phyloP scores from a whole-genome alignment of 2,113 vertebrate species.

The Todiramphus saurophagus region DNA sequence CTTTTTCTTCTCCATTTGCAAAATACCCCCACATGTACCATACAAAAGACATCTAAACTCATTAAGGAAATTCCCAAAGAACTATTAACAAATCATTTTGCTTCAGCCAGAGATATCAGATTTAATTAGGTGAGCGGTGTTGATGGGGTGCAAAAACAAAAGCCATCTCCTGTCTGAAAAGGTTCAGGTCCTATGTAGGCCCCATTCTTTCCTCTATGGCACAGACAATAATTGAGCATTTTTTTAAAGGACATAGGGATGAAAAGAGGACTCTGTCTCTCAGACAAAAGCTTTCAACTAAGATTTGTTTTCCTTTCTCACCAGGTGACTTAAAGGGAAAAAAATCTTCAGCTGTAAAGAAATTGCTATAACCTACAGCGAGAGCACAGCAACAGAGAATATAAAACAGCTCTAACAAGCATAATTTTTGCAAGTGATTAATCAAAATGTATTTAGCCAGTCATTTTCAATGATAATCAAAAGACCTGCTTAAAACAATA shows the following conservation, averaged over 20 bases:
- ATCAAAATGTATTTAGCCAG: conserved; percentile 78
- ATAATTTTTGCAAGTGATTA: conserved; percentile 78
- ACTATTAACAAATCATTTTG: conserved; percentile 91
- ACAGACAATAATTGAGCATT: conserved; percentile 91
- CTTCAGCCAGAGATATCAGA: conserved; percentile 90
- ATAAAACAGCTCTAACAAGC: conserved; percentile 79
- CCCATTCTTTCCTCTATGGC: conserved; percentile 80
- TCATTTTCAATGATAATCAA: conserved; percentile 77
- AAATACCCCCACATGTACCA: conserved; percentile 80
- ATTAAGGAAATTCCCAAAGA: conserved; percentile 96
- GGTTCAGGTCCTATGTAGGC: conserved; percentile 87
- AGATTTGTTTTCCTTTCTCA: conserved; percentile 83
- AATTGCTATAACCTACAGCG: conserved; percentile 71
- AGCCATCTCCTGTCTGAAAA: conserved; percentile 89
- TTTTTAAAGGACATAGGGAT: conserved; percentile 75
- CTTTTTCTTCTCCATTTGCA: conserved; percentile 78
- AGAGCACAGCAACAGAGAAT: conserved; percentile 77
- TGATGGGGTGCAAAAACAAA: conserved; percentile 95
- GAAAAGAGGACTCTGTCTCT: conserved; percentile 69
- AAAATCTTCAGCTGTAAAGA: conserved; percentile 65
- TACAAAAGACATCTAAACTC: conserved; percentile 95
- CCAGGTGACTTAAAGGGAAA: conserved; percentile 86
- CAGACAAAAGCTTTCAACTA: conserved; percentile 87
- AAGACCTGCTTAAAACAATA: conserved; percentile 76
- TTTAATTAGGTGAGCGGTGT: conserved; percentile 97